phyloP scores from a whole-genome alignment of 2,113 vertebrate genomes.

The Microtus ochrogaster region DNA sequence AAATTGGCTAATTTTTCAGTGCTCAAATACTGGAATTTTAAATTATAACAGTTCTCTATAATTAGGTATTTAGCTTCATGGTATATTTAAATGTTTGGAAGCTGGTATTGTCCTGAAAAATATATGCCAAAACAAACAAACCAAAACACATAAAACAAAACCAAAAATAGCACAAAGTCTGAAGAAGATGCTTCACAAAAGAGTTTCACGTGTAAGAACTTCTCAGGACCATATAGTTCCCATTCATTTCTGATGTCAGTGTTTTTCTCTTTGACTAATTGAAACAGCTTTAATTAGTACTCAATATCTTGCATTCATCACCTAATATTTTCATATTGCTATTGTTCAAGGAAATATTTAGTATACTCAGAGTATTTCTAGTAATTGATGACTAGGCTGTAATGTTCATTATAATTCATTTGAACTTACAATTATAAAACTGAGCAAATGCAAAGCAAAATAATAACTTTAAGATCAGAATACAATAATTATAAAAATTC shows the following conservation, averaged over 20 bases:
- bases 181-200: not conserved
- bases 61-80: not conserved
- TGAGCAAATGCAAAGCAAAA: not conserved
- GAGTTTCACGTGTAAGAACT: not conserved
- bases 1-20: not conserved
- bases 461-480: not conserved
- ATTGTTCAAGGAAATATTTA: constrained; percentile 58
- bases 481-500: not conserved
- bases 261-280: constrained; percentile 61
- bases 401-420: constrained; percentile 53
- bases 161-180: not conserved
- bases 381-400: not conserved
- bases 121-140: not conserved
- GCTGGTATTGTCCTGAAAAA: not conserved
- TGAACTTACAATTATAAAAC: constrained; percentile 4
- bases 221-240: not conserved
- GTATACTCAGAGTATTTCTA: constrained; percentile 14
- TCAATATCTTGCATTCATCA: constrained; percentile 63
- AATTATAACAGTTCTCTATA: not conserved
- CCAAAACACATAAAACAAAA: not conserved
- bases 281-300: constrained; percentile 67
- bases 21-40: not conserved
- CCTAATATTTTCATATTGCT: constrained; percentile 6
- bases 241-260: constrained; percentile 43
- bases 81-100: not conserved